Evolutionary conservation across 2,888 invertebrate species (phyloP).

Genomic region (Gymnocheta viridis): DNA sequence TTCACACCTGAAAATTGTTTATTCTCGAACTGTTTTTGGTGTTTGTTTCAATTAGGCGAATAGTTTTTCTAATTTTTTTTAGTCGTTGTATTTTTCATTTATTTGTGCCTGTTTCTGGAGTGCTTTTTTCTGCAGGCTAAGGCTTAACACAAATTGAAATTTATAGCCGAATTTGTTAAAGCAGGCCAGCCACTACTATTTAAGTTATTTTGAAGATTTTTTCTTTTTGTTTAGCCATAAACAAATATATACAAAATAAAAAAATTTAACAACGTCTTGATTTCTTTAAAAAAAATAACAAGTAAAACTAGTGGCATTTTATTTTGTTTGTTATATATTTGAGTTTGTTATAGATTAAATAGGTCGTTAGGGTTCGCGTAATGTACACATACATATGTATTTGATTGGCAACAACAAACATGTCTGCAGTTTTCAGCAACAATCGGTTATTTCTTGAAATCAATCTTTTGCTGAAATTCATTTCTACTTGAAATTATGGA

Average conservation of each 20-base stretch:
- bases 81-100: constrained; percentile 34
- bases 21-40: constrained; percentile 66
- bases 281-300: constrained; percentile 33
- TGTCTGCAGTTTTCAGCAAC: neutral
- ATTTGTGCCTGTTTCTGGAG: constrained; percentile 50
- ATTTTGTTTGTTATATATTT: constrained; percentile 5
- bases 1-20: constrained; percentile 80
- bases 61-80: constrained; percentile 43
- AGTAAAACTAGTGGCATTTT: constrained; percentile 64
- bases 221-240: constrained; percentile 29
- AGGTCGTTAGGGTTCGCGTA: constrained; percentile 64
- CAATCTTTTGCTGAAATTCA: neutral
- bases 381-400: neutral
- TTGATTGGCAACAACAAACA: constrained; percentile 12
- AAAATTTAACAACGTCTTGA: constrained; percentile 12
- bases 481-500: neutral
- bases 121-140: constrained; percentile 61
- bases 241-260: constrained; percentile 25
- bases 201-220: constrained; percentile 69
- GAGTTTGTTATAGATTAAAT: constrained; percentile 48
- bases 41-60: constrained; percentile 67
- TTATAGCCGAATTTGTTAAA: constrained; percentile 78
- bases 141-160: constrained; percentile 79
- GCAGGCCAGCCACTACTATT: constrained; percentile 66
- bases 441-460: neutral